phyloP scores from a whole-genome alignment of 2,113 vertebrate genomes.

The Chlorodrepanis virens region DNA sequence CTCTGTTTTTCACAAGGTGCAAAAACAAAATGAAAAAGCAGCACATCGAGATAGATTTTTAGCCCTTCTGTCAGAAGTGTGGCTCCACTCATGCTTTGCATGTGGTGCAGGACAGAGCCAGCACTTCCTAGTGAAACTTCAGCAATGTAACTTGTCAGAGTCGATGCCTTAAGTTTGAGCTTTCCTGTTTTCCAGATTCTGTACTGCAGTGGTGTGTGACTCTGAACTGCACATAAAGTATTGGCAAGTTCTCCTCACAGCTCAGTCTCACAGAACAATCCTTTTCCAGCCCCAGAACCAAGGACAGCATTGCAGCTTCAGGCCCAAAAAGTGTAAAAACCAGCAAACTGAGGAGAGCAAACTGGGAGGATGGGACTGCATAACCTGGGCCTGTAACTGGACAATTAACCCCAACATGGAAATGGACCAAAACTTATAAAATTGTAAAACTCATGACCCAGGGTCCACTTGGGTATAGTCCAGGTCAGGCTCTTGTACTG shows the following conservation, averaged over 20 bases:
- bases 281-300: background rate
- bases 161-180: background rate
- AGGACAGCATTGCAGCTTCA: background rate
- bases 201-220: background rate
- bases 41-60: background rate
- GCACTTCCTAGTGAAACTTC: background rate
- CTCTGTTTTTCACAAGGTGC: background rate
- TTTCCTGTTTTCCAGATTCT: background rate
- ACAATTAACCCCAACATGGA: no score
- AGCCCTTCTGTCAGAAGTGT: fast-evolving
- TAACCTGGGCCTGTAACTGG: background rate
- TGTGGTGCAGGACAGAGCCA: background rate
- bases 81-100: background rate
- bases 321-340: background rate
- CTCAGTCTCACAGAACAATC: background rate
- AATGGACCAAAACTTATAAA: background rate
- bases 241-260: background rate
- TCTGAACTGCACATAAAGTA: background rate
- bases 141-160: background rate
- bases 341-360: background rate
- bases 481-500: background rate
- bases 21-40: background rate
- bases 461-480: background rate
- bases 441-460: background rate
- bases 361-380: background rate